Evolutionary conservation across 2,113 vertebrate genomes (phyloP).

Genomic region (Sardina pilchardus): DNA sequence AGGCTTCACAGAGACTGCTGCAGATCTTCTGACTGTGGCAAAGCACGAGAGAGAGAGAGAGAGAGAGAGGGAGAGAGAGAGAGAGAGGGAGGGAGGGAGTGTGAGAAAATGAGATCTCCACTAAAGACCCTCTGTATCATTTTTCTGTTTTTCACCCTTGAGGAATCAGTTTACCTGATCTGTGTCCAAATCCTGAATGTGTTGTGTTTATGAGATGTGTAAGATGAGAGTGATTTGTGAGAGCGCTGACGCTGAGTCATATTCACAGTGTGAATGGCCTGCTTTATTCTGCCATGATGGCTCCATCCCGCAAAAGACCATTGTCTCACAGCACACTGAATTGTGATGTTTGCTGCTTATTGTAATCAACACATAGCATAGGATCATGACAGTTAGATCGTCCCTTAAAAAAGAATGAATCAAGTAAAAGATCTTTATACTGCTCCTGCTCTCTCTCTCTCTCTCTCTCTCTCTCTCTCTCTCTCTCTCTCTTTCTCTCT

Average conservation of each 20-base stretch:
- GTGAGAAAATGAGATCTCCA: neutral
- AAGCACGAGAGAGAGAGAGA: neutral
- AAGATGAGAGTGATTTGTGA: neutral
- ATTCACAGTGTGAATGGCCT: neutral
- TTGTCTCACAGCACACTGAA: neutral
- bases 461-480: neutral
- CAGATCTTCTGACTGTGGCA: neutral
- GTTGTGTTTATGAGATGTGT: neutral
- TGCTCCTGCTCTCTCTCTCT: neutral
- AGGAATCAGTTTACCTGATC: neutral
- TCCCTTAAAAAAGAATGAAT: neutral
- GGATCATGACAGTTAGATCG: neutral
- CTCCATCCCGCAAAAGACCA: too few relatives aligned
- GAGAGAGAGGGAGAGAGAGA: neutral
- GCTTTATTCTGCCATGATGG: neutral
- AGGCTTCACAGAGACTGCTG: neutral
- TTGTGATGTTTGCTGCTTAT: neutral
- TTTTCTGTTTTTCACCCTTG: neutral
- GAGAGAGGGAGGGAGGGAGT: too few relatives aligned
- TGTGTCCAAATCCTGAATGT: neutral
- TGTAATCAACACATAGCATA: too few relatives aligned
- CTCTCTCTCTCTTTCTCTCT: neutral
- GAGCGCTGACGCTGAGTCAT: neutral
- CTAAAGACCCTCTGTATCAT: neutral
- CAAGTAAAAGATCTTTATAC: neutral